Conservation (phyloP, 2,797 vertebrate species). For the Fistularia commersonii region DNA sequence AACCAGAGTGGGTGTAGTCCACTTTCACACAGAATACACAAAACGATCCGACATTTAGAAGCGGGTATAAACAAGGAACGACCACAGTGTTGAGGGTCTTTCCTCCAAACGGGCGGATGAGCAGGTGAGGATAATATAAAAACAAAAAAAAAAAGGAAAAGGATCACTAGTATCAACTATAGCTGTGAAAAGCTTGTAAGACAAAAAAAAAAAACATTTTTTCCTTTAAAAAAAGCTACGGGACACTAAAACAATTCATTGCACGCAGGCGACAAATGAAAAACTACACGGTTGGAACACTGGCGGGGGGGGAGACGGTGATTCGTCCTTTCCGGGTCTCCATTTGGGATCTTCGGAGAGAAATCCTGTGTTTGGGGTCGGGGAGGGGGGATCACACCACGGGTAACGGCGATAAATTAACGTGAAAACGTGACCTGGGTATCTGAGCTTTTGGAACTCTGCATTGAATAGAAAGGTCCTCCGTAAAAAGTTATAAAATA, state of each 20-base stretch:
- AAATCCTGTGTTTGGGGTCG: constrained; percentile 7
- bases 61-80: constrained; percentile 4
- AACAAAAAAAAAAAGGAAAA: constrained; percentile 32
- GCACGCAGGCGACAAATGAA: constrained; percentile 18
- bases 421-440: constrained; percentile 50
- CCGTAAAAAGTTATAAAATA: constrained; percentile 99
- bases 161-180: constrained; percentile 27
- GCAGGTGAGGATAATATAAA: too few relatives aligned
- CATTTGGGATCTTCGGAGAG: constrained; percentile 1
- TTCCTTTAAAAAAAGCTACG: constrained; percentile 2
- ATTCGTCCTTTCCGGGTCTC: constrained; percentile 22
- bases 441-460: constrained; percentile 40
- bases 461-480: constrained; percentile 88
- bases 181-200: constrained; percentile 28
- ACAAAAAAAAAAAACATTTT: constrained; percentile 24
- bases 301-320: too few relatives aligned
- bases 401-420: constrained; percentile 63
- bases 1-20: constrained; percentile 16
- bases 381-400: too few relatives aligned
- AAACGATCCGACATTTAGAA: constrained; percentile 26
- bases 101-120: constrained; percentile 15
- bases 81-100: too few relatives aligned
- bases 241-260: constrained; percentile 14
- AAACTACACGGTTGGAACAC: constrained; percentile 12
- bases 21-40: constrained; percentile 42